Evolutionary conservation across 2,797 vertebrate genomes (phyloP).

Genomic region (Crotalus adamanteus): DNA sequence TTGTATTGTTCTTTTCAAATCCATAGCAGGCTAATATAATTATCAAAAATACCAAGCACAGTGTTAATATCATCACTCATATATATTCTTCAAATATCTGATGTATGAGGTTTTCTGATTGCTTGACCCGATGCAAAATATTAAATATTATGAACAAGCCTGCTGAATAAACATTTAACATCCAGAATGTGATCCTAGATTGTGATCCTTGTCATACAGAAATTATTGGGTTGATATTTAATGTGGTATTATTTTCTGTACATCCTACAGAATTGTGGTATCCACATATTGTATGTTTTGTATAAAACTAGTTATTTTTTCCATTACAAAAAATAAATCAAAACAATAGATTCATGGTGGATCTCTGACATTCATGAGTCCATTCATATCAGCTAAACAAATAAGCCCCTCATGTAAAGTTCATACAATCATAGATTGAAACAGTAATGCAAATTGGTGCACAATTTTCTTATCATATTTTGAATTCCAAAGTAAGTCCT

Average conservation of each 20-base stretch:
- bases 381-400: neutral
- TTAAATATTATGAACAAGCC: too few relatives aligned
- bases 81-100: neutral
- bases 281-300: neutral
- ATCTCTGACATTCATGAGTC: neutral
- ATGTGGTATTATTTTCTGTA: neutral
- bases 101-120: neutral
- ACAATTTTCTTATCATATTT: neutral
- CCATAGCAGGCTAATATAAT: neutral
- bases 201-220: neutral
- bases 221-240: neutral
- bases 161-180: neutral
- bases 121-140: neutral
- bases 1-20: neutral
- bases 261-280: neutral
- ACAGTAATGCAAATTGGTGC: neutral
- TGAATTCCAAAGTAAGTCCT: neutral
- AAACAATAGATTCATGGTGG: neutral
- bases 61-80: neutral
- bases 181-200: neutral
- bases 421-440: neutral
- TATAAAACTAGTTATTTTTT: neutral
- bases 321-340: neutral
- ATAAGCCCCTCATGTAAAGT: neutral
- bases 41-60: neutral